Evolutionary conservation across 2,113 vertebrate species (phyloP).

Genomic region (Thalassoma bifasciatum): DNA sequence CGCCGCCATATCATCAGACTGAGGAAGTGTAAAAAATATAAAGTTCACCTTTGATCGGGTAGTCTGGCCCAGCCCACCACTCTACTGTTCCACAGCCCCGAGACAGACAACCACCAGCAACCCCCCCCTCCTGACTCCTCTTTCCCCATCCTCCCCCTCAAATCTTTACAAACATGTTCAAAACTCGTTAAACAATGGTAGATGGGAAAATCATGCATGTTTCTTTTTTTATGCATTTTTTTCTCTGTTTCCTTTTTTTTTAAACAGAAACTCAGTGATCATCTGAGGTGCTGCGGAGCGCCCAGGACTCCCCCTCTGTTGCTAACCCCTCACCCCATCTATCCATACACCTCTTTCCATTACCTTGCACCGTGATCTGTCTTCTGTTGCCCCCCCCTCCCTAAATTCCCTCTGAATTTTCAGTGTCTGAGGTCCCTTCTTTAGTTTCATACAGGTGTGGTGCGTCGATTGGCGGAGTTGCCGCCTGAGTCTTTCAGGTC

Average conservation of each 20-base stretch:
- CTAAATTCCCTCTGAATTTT: constrained; percentile 34
- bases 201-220: constrained; percentile 95
- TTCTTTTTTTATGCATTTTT: constrained; percentile 75
- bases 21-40: constrained; percentile 78
- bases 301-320: constrained; percentile 20
- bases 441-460: constrained; percentile 93
- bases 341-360: constrained; percentile 4
- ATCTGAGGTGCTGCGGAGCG: constrained; percentile 61
- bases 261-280: constrained; percentile 77
- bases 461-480: constrained; percentile 96
- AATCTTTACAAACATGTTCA: constrained; percentile 85
- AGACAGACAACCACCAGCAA: constrained; percentile 36
- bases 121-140: constrained; percentile 37
- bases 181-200: constrained; percentile 94
- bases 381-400: constrained; percentile 29
- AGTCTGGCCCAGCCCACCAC: constrained; percentile 61
- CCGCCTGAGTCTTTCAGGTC: constrained; percentile 95
- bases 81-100: constrained; percentile 52
- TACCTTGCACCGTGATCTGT: constrained; percentile 28
- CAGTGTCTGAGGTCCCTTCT: constrained; percentile 39
- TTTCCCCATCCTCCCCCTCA: constrained; percentile 67
- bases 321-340: constrained; percentile 16
- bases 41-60: constrained; percentile 61
- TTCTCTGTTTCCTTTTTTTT: constrained; percentile 57
- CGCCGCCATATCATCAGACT: constrained; percentile 56